Conservation (phyloP, 2,888 invertebrate genomes). For the Aphidoletes aphidimyza region DNA sequence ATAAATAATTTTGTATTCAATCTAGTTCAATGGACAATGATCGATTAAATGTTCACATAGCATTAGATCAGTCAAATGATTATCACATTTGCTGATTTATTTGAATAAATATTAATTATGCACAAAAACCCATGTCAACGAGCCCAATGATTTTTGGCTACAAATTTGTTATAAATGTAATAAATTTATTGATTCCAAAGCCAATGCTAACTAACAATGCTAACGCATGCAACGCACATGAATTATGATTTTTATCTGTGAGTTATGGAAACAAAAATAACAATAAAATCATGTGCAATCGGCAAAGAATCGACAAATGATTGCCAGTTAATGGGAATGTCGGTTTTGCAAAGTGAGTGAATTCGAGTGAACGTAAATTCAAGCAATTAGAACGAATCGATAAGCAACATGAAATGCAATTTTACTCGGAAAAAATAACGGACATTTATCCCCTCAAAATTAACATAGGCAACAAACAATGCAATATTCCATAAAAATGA, state of each 20-base stretch:
- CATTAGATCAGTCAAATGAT: neutral
- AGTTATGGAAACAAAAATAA: conserved; percentile 1
- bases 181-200: neutral
- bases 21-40: neutral
- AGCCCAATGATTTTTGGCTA: neutral
- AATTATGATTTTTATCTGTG: conserved; percentile 22
- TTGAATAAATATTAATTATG: conserved; percentile 28
- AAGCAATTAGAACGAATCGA: conserved; percentile 3
- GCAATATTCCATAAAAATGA: neutral
- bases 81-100: too few species aligned
- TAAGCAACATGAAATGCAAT: conserved; percentile 5
- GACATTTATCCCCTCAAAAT: neutral
- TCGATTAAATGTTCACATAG: neutral
- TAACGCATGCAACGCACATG: neutral
- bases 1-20: too few species aligned
- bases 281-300: neutral
- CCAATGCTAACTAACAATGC: too few species aligned
- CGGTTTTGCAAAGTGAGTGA: neutral
- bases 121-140: neutral
- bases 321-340: neutral
- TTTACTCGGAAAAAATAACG: neutral
- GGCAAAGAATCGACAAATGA: neutral
- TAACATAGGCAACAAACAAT: neutral
- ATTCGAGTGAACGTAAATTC: too few species aligned
- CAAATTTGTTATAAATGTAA: conserved; percentile 52